Evolutionary conservation across 2,888 invertebrate species (phyloP).

Genomic region (Nomada hirtipes): DNA sequence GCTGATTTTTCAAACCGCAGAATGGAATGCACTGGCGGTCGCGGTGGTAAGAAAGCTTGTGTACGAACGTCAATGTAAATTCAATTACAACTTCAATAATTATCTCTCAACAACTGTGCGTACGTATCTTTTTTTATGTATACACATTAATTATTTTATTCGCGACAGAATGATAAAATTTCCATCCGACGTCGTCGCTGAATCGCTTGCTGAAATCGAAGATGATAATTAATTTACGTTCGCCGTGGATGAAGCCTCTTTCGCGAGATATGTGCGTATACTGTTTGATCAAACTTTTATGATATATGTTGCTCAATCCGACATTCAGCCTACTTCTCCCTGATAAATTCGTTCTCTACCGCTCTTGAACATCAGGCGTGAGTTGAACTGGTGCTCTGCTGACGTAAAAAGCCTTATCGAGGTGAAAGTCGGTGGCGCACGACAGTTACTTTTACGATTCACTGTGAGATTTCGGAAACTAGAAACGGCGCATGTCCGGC

Average conservation of each 20-base stretch:
- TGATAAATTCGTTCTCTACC: slow-evolving; percentile 31
- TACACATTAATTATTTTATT: slow-evolving; percentile 10
- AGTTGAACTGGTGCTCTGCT: background rate
- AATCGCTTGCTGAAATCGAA: background rate
- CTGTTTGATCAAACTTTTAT: slow-evolving; percentile 7
- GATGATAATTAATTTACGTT: background rate
- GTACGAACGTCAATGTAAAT: background rate
- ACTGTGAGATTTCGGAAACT: slow-evolving; percentile 49
- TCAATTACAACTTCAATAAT: background rate
- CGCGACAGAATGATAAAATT: background rate
- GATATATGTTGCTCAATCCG: background rate
- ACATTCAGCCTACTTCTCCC: background rate
- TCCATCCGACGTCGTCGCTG: background rate
- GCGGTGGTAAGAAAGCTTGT: background rate
- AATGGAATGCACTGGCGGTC: background rate
- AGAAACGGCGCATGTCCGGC: slow-evolving; percentile 15
- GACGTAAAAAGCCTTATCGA: slow-evolving; percentile 62
- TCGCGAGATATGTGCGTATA: background rate
- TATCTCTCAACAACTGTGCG: background rate
- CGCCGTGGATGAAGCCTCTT: background rate
- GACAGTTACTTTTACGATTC: slow-evolving; percentile 42
- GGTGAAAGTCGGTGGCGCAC: slow-evolving; percentile 62
- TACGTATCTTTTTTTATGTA: background rate
- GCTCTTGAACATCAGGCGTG: background rate
- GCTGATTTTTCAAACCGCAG: background rate